Evolutionary conservation across 2,797 vertebrate species (phyloP).

Genomic region (Synaphobranchus kaupii): DNA sequence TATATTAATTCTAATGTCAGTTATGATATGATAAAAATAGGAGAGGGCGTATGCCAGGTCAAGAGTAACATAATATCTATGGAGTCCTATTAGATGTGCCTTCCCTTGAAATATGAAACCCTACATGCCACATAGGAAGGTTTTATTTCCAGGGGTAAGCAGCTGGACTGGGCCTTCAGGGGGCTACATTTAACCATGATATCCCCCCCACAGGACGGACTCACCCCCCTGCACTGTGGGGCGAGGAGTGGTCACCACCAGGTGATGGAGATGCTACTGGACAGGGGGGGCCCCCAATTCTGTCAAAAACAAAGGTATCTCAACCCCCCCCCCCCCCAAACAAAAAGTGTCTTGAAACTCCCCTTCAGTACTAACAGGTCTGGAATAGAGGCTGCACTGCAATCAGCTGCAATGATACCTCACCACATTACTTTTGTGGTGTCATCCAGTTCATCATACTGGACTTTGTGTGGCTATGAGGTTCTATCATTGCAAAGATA

Average conservation of each 20-base stretch:
- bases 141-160: not conserved
- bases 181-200: not conserved
- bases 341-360: not conserved
- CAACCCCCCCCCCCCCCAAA: not conserved
- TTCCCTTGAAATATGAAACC: not conserved
- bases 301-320: slow-evolving; percentile 95
- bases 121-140: not conserved
- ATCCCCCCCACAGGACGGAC: slow-evolving; percentile 79
- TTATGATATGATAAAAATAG: not conserved
- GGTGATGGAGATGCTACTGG: slow-evolving; percentile 93
- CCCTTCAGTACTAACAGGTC: not conserved
- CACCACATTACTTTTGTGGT: too few species aligned
- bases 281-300: slow-evolving; percentile 91
- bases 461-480: not conserved
- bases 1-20: not conserved
- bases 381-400: not conserved
- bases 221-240: slow-evolving; percentile 94
- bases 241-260: slow-evolving; percentile 94
- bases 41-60: not conserved
- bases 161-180: too few species aligned
- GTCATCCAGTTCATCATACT: too few species aligned
- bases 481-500: not conserved
- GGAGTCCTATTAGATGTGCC: not conserved
- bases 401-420: not conserved
- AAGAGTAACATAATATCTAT: not conserved